Base-by-base conservation (phyloP, 2,888 invertebrate genomes). In the Euzophera pinguis region DNA sequence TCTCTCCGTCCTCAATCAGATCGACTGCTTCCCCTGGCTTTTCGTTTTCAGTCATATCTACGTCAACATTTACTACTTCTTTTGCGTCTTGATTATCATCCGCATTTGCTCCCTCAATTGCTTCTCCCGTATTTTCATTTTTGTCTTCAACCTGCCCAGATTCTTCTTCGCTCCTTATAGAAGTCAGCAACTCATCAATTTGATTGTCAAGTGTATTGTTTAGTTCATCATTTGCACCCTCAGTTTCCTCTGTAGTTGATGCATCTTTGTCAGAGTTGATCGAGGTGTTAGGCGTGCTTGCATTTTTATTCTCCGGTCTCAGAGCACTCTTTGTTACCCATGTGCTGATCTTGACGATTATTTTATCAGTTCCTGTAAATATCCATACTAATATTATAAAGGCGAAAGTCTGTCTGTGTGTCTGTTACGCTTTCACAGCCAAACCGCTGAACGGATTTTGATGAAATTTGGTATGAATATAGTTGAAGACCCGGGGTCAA, bases 131-230 rank as follows among this genome's bases (percentile, higher is more conserved):
- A 12, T 13, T 27, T 47, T 34, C 34, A 14, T 34, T 10, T 6
- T 12, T 13, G 4, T 14, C 34, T 12, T 47, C 47, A 47, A 27
- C 45, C 8, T 13, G 9, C 27, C 27, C 29, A 7, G 16, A 13
- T 13, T 73, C 67, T 13, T 78, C 74, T 0, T 65, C 58, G 1
- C 71, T 61, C 35, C 69, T 67, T 37, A 84, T 79, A 1, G 76
- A 66, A 0, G 71, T 56, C 0, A 85, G 64, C n/a, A 87, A 61
- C 34, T 81, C 77, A 2, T 58, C 61, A 17, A 84, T 84, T 59
- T 85, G 83, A 3, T 67, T 60, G 17, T 84, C 81, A 1, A 85
- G 56, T 0, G 17, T 58, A n/a, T 27, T 14, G 32, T 50, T 50
- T 16, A 38, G 13, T 13, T 1, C 27, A n/a, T 32, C 29, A 9